Conservation (phyloP, 2,113 vertebrate species). For the Dipodomys stephensi region DNA sequence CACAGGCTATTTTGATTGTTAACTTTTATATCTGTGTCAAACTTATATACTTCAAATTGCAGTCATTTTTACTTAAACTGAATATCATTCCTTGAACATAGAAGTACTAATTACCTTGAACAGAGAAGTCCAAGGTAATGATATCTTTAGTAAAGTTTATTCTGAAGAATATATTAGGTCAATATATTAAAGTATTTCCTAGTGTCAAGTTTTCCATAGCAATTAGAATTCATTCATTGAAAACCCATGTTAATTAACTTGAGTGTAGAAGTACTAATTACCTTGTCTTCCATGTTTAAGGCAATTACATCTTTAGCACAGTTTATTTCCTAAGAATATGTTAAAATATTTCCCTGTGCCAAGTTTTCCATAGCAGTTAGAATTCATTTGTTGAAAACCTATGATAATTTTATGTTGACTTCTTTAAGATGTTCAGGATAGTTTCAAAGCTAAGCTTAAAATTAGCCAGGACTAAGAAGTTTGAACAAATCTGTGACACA, state of each 20-base stretch:
- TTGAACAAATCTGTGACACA: conserved; percentile 14
- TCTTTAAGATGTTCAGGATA: neutral
- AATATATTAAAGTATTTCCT: no score
- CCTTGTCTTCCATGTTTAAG: no score
- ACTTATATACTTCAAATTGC: neutral
- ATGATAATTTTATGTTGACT: neutral
- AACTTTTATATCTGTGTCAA: conserved; percentile 38
- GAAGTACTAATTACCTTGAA: no score
- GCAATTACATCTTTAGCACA: conserved; percentile 11
- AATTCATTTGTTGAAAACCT: conserved; percentile 8
- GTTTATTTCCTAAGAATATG: neutral
- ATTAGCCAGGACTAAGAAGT: neutral
- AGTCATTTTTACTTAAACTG: neutral
- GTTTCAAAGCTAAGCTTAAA: conserved; percentile 9
- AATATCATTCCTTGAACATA: neutral
- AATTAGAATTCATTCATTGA: no score
- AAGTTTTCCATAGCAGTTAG: conserved; percentile 23
- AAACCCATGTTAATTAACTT: no score
- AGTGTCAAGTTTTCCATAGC: no score
- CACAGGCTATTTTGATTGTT: neutral
- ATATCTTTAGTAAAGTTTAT: no score
- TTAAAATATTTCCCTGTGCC: conserved; percentile 9
- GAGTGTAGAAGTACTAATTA: no score
- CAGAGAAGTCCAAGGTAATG: no score
- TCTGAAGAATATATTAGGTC: no score